phyloP scores from a whole-genome alignment of 2,888 invertebrate species.

The Gastracanthus pulcherrimus region DNA sequence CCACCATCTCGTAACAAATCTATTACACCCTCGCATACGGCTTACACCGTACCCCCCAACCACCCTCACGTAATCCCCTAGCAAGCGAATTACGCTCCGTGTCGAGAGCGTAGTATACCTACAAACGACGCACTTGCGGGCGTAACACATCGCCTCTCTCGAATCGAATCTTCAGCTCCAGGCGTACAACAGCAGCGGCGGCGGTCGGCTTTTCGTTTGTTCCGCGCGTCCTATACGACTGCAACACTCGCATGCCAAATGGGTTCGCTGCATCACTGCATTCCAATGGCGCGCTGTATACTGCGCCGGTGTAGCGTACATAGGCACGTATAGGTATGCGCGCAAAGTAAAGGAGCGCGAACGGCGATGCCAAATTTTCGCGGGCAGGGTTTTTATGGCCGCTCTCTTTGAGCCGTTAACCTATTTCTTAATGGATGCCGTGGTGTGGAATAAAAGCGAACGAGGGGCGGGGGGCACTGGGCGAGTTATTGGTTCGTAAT shows the following conservation, averaged over 20 bases:
- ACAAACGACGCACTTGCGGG: neutral
- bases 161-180: constrained; percentile 3
- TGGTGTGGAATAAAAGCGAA: neutral
- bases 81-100: neutral
- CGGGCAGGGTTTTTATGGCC: no score
- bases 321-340: no score
- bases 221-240: no score
- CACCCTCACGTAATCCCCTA: neutral
- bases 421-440: constrained; percentile 28
- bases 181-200: neutral
- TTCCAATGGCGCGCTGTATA: neutral
- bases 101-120: neutral
- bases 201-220: constrained; percentile 34
- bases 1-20: neutral
- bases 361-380: neutral
- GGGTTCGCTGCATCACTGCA: neutral
- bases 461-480: neutral
- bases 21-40: neutral
- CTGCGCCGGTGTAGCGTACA: no score
- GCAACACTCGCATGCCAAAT: constrained; percentile 33
- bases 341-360: neutral
- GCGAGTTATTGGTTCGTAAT: no score
- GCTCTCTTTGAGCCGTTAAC: no score
- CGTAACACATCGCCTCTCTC: neutral
- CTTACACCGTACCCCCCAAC: neutral